phyloP scores from a whole-genome alignment of 2,113 vertebrate species.

The Phyllostomus discolor region DNA sequence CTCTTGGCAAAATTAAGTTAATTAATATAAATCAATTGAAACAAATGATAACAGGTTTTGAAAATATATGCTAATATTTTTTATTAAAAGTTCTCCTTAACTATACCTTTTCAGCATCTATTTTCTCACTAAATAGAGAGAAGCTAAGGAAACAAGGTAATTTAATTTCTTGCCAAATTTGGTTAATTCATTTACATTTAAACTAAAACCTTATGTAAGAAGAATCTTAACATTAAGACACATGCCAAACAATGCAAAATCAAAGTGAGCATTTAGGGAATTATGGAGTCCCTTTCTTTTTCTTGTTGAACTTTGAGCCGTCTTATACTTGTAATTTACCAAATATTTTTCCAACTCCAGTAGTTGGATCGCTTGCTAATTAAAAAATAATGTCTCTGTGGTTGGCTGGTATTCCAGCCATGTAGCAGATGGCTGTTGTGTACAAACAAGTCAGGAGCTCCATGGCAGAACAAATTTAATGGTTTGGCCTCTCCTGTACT shows the following conservation, averaged over 20 bases:
- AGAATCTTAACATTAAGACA: not conserved
- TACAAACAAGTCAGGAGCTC: conserved; percentile 22
- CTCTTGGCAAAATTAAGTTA: not conserved
- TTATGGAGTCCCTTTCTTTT: not conserved
- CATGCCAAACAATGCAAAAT: not conserved
- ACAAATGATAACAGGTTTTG: not conserved
- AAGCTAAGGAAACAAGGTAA: not conserved
- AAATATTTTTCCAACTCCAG: conserved; percentile 63
- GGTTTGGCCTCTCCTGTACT: not conserved
- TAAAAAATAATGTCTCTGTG: conserved; percentile 61
- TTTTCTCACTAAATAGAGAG: conserved; percentile 33
- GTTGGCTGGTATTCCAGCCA: conserved; percentile 36
- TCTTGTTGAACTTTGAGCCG: conserved; percentile 38
- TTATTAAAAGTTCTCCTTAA: not conserved
- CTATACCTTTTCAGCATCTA: not conserved
- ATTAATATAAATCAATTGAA: conserved; percentile 41
- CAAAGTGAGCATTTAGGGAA: not conserved
- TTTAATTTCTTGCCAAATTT: not conserved
- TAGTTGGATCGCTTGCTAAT: conserved; percentile 65
- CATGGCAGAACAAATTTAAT: not conserved
- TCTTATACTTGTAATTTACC: not conserved
- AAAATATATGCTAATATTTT: not conserved
- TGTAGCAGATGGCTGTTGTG: not conserved
- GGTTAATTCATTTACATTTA: conserved; percentile 20
- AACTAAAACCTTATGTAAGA: conserved; percentile 13